Evolutionary conservation across 2,888 invertebrate species (phyloP).

Genomic region (Nymphalis polychloros): DNA sequence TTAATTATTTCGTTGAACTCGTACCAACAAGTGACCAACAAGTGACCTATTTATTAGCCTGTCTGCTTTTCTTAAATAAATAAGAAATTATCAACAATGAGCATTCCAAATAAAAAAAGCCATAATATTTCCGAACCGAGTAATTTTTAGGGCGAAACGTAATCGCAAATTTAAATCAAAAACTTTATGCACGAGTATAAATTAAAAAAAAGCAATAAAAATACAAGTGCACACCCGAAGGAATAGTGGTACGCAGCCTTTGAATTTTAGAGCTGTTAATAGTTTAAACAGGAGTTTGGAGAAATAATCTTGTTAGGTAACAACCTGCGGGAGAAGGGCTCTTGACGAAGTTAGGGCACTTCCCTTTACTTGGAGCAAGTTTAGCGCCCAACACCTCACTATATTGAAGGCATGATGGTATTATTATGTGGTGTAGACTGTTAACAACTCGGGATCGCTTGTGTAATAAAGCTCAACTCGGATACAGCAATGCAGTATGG

Average conservation of each 20-base stretch:
- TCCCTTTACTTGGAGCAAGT: conserved; percentile 62
- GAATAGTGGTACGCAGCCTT: conserved; percentile 37
- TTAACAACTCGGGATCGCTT: conserved; percentile 29
- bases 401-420: conserved; percentile 41
- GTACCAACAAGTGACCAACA: too few relatives aligned
- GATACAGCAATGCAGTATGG: conserved; percentile 22
- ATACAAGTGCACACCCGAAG: background rate
- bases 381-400: conserved; percentile 44
- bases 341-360: conserved; percentile 65
- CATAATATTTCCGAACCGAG: too few relatives aligned
- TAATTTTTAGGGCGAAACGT: background rate
- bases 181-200: background rate
- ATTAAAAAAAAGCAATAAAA: background rate
- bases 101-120: too few relatives aligned
- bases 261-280: conserved; percentile 59
- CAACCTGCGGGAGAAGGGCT: conserved; percentile 64
- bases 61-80: too few relatives aligned
- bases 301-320: conserved; percentile 73
- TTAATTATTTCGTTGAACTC: too few relatives aligned
- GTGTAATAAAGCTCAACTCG: conserved; percentile 26
- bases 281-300: conserved; percentile 63
- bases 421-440: conserved; percentile 37
- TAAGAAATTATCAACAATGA: too few relatives aligned
- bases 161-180: background rate
- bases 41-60: too few relatives aligned